phyloP scores from a whole-genome alignment of 2,888 invertebrate species.

The Tuta absoluta region DNA sequence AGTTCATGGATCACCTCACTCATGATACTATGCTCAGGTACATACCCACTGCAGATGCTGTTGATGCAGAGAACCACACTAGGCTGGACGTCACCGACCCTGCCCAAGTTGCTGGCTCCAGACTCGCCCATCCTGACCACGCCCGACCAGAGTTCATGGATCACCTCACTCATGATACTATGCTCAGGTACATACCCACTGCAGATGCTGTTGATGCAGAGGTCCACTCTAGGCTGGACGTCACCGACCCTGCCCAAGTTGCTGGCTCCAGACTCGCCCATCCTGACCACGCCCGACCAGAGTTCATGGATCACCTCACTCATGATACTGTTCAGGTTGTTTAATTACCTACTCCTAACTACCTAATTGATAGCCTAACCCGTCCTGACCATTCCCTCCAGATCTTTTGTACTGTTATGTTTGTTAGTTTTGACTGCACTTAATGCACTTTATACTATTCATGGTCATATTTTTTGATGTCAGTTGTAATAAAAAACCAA shows the following conservation, averaged over 20 bases:
- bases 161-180: slow-evolving; percentile 83
- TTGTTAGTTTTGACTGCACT: no score
- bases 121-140: slow-evolving; percentile 79
- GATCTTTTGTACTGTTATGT: no score
- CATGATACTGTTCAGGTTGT: slow-evolving; percentile 83
- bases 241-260: slow-evolving; percentile 83
- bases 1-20: slow-evolving; percentile 85
- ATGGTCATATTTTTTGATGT: no score
- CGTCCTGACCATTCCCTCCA: no score
- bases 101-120: slow-evolving; percentile 73
- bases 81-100: slow-evolving; percentile 84
- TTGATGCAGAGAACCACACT: slow-evolving; percentile 69
- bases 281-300: slow-evolving; percentile 77
- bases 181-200: slow-evolving; percentile 68
- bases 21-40: slow-evolving; percentile 82
- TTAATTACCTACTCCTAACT: no score
- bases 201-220: slow-evolving; percentile 49
- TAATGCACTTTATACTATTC: no score
- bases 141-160: slow-evolving; percentile 80
- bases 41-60: not conserved
- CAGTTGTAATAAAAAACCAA: no score
- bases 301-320: slow-evolving; percentile 84
- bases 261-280: slow-evolving; percentile 70
- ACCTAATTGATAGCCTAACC: no score
- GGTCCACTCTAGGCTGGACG: slow-evolving; percentile 82